Conservation (phyloP, 1,140 invertebrate genomes). For the Aculops lycopersici region DNA sequence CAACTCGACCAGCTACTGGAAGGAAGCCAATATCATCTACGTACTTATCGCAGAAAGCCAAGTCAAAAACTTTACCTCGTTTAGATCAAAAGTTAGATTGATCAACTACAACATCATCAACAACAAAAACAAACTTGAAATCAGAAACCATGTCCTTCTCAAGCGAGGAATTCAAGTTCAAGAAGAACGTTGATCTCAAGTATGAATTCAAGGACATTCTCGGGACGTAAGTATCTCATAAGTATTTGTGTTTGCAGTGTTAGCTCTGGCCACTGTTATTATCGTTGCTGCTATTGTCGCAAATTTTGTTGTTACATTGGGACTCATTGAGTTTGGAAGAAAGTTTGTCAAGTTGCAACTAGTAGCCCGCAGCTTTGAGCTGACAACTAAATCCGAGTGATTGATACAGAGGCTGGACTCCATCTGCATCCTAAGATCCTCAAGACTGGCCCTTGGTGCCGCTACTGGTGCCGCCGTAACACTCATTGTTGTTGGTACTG, state of each 20-base stretch:
- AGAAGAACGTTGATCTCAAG: conserved; percentile 34
- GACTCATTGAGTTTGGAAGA: conserved; percentile 1
- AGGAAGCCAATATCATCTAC: too few species aligned
- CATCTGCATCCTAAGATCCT: too few species aligned
- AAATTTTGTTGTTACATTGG: conserved; percentile 1
- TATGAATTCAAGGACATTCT: conserved; percentile 56
- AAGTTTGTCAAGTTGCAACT: neutral
- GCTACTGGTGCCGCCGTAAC: too few species aligned
- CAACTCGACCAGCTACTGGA: too few species aligned
- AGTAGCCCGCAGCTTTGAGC: too few species aligned
- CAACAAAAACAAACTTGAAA: conserved; percentile 5
- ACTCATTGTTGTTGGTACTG: too few species aligned
- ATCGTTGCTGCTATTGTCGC: conserved; percentile 1
- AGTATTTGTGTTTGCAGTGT: conserved; percentile 1
- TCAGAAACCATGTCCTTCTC: conserved; percentile 1
- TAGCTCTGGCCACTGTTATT: too few species aligned
- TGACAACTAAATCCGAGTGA: neutral
- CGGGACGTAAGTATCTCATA: conserved; percentile 35
- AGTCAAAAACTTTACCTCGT: too few species aligned
- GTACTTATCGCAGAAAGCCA: too few species aligned
- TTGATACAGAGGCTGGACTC: conserved; percentile 1
- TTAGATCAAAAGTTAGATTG: conserved; percentile 3
- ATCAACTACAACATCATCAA: neutral
- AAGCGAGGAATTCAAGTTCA: neutral
- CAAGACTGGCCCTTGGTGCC: too few species aligned